A percentile compares a stretch with the other conserved stretches of the same genome.
Conservation (phyloP, 2,797 vertebrate genomes). For the Euthynnus affinis region DNA sequence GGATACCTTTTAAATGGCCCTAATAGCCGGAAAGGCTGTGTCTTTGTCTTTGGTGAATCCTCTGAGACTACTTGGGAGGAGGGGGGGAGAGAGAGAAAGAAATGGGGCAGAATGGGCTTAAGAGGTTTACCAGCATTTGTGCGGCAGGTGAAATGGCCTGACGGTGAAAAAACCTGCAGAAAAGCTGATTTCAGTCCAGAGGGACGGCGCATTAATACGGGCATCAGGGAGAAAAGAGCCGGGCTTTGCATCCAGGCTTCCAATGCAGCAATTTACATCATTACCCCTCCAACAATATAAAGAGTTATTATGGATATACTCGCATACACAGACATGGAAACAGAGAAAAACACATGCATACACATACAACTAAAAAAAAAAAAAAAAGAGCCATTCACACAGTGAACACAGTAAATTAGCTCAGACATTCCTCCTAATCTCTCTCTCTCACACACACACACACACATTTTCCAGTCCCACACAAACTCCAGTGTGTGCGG, state of each 20-base stretch:
- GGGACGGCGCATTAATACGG: conserved; percentile 76
- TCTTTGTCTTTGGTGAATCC: conserved; percentile 65
- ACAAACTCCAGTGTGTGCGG: conserved; percentile 36
- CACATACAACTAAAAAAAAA: neutral
- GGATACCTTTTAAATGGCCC: conserved; percentile 58
- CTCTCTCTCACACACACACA: conserved; percentile 1
- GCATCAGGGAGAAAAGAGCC: conserved; percentile 72
- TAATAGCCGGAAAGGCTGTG: conserved; percentile 62
- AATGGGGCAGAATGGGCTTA: conserved; percentile 68
- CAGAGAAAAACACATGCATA: neutral
- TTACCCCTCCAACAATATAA: conserved; percentile 38
- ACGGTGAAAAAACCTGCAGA: conserved; percentile 73
- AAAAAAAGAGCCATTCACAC: neutral
- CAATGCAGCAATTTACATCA: conserved; percentile 64
- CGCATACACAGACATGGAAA: conserved; percentile 8
- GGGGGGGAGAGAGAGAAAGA: conserved; percentile 42
- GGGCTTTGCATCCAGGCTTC: conserved; percentile 59
- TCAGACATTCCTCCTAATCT: conserved; percentile 15
- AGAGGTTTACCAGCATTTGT: conserved; percentile 81
- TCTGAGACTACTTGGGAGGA: conserved; percentile 47
- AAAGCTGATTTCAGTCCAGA: conserved; percentile 78
- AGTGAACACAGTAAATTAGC: conserved; percentile 6
- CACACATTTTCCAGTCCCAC: neutral
- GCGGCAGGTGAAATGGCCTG: conserved; percentile 80
- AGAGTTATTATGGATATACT: conserved; percentile 29